phyloP scores from a whole-genome alignment of 2,888 invertebrate species.

The Schizaphis graminum region DNA sequence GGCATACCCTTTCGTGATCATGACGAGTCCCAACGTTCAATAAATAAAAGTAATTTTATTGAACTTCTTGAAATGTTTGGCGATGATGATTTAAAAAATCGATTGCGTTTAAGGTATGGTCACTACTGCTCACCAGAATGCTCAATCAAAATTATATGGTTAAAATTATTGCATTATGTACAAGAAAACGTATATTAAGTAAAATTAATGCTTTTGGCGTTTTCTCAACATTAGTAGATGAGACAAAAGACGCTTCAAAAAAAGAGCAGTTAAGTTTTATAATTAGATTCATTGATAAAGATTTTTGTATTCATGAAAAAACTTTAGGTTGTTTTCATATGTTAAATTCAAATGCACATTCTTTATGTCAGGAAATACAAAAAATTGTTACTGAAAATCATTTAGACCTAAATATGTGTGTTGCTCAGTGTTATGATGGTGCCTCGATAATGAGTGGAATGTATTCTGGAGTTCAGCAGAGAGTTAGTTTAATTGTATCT shows the following conservation, averaged over 20 bases:
- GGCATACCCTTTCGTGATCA: not conserved
- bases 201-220: no score
- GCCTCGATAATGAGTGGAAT: conserved; percentile 67
- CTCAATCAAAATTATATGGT: conserved; percentile 6
- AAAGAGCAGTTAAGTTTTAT: conserved; percentile 10
- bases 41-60: not conserved
- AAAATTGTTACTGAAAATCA: conserved; percentile 4
- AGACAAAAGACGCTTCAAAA: conserved; percentile 5
- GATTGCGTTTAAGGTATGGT: not conserved
- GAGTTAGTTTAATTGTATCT: conserved; percentile 39
- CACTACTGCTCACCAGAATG: not conserved
- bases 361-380: not conserved
- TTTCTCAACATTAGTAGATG: not conserved
- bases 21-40: not conserved
- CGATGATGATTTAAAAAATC: not conserved
- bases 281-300: not conserved
- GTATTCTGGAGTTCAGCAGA: conserved; percentile 67
- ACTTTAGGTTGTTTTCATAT: not conserved
- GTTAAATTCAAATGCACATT: not conserved
- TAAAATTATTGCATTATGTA: not conserved
- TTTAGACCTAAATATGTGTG: conserved; percentile 40
- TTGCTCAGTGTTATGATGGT: conserved; percentile 68
- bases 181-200: no score
- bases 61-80: not conserved
- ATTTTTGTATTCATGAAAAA: conserved; percentile 14